These are phyloP conservation scores for Machaerirhynchus nigripectus DNA, from an alignment of 2,113 vertebrate species.

Conservation along the genomic window DNA sequence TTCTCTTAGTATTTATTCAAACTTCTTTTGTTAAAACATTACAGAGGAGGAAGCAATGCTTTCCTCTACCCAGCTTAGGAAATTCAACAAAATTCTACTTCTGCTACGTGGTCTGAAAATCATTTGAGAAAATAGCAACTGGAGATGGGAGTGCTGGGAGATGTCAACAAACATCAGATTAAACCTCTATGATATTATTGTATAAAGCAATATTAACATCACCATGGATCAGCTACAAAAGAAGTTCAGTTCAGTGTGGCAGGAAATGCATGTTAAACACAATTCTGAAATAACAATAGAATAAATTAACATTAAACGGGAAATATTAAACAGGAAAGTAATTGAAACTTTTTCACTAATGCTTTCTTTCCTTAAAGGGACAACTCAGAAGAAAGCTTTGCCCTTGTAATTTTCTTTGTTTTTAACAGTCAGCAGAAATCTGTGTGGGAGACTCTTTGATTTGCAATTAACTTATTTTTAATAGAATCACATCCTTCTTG, in stretches of 20 bases:
- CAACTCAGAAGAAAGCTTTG: not conserved
- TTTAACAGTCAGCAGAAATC: not conserved
- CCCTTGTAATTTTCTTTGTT: not conserved
- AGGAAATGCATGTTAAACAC: not conserved
- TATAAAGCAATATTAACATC: not conserved
- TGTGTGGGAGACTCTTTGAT: not conserved
- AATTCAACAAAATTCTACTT: not conserved
- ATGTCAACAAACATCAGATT: not conserved
- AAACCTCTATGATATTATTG: not conserved
- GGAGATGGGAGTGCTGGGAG: not conserved
- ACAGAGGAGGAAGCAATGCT: not conserved
- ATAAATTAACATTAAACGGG: not conserved
- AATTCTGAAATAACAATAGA: not conserved
- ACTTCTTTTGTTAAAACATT: not conserved
- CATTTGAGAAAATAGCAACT: not conserved
- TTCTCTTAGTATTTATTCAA: not conserved
- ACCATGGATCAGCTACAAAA: not conserved
- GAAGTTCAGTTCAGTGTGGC: not conserved
- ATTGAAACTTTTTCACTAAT: not conserved
- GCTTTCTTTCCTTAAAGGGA: not conserved
- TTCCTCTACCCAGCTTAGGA: not conserved
- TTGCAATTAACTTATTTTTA: not conserved
- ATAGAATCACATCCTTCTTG: not conserved
- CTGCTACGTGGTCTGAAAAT: not conserved
- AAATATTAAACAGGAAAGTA: not conserved